Conservation (phyloP, 1,140 invertebrate species). For the Tetramorium alpestre region DNA sequence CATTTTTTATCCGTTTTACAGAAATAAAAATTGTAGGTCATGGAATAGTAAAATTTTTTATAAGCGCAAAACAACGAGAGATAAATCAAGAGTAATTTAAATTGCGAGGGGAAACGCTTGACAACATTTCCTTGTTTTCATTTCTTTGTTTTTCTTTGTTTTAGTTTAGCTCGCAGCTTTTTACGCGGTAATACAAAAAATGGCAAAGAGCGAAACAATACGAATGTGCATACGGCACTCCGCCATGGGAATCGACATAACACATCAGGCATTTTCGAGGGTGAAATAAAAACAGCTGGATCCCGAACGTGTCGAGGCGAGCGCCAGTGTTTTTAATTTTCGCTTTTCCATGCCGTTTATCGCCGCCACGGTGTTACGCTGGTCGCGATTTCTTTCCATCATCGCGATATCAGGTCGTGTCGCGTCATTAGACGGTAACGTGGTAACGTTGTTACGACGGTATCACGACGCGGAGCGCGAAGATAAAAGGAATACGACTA, state of each 20-base stretch:
- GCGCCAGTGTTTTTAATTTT: slow-evolving; percentile 23
- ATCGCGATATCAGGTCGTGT: background rate
- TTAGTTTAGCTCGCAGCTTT: background rate
- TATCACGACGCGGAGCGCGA: background rate
- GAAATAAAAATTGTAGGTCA: background rate
- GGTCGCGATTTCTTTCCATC: slow-evolving; percentile 11
- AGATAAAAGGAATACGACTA: slow-evolving; percentile 6
- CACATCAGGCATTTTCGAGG: background rate
- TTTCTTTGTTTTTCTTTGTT: background rate
- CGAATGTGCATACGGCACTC: background rate
- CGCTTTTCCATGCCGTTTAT: slow-evolving; percentile 22
- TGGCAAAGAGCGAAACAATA: background rate
- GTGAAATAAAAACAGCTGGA: slow-evolving; percentile 17
- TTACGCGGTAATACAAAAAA: background rate
- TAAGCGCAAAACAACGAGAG: background rate
- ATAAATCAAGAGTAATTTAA: background rate
- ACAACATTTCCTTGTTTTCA: background rate
- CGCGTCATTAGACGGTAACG: slow-evolving; percentile 36
- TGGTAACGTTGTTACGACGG: slow-evolving; percentile 9
- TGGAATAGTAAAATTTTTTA: background rate
- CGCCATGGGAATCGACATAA: background rate
- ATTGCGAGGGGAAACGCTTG: background rate
- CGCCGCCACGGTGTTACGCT: background rate
- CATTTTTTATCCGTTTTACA: background rate
- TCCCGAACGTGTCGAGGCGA: background rate